These are phyloP conservation scores for Caerostris extrusa DNA, from an alignment of 1,140 invertebrate genomes.

Conservation along the genomic window DNA sequence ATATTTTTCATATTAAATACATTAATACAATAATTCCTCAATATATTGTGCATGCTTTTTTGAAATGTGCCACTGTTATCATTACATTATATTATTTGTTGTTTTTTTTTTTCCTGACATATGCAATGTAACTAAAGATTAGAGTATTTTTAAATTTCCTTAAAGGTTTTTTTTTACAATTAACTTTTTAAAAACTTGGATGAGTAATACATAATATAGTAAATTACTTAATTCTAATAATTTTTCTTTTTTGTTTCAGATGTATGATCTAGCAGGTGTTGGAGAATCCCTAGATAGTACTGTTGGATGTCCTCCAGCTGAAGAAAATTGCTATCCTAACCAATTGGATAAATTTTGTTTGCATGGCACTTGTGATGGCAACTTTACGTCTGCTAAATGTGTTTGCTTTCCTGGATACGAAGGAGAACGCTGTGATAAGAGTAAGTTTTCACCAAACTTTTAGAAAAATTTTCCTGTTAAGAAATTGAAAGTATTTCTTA, in stretches of 20 bases:
- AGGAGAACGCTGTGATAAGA: conserved; percentile 90
- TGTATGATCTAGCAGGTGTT: conserved; percentile 80
- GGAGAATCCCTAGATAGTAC: conserved; percentile 77
- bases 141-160: no score
- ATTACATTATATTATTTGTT: no score
- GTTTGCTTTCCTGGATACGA: conserved; percentile 96
- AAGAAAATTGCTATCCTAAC: conserved; percentile 78
- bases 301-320: conserved; percentile 79
- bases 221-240: no score
- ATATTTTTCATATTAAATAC: no score
- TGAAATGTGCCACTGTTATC: no score
- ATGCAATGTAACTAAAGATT: no score
- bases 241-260: conserved; percentile 78
- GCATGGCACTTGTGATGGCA: conserved; percentile 96
- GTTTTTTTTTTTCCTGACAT: no score
- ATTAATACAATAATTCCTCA: no score
- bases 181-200: no score
- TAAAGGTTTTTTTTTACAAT: no score
- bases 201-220: no score
- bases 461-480: background rate
- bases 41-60: no score
- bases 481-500: background rate
- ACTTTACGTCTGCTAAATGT: conserved; percentile 91
- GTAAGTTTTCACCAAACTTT: conserved; percentile 78
- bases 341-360: conserved; percentile 71